Base-by-base conservation (phyloP, 2,888 invertebrate genomes). In the Orthonevra nobilis region DNA sequence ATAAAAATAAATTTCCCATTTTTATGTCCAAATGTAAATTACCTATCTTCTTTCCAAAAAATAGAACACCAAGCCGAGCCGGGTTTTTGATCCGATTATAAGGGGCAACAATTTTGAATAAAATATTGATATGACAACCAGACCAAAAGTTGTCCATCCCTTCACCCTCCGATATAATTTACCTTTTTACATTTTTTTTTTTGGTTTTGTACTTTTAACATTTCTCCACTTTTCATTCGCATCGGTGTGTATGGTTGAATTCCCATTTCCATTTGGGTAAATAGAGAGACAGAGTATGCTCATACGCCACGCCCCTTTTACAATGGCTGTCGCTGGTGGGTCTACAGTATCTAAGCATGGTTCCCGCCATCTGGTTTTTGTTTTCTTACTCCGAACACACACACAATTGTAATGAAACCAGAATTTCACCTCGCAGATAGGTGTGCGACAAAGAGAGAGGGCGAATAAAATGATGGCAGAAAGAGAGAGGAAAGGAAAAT, bases 1-100 rank as follows among this genome's bases (percentile, higher is more conserved):
- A 42, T 66, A 46, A 79, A 79, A 79, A 79, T 79, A 79, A 79
- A 79, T 79, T 79, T 79, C 30, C 61, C 73, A 79, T 68, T 79
- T 77, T 79, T 68, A 79, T 79, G 79, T 61, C 44, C 48, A 54
- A 44, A 79, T 79, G 72, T 79, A 79, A 79, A 73, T 79, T 73
- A 58, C 23, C 34, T 28, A 17, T 30, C n/a, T 28, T 15, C 10
- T 30, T 19, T 12, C 12, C 26, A 17, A 40, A 50, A 30, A 36
- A 0, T 32, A 54, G 23, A 40, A 48, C 3, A 17, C 5, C 15
- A 63, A 14, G 38, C 7, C 42, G 52, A 42, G 28, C 14, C 5
- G 48, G 46, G 36, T 30, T 72, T 46, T 10, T 61, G 66, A 79
- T 79, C 79, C 72, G 73, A 73, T 73, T 61, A 54, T 42, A 56